Evolutionary conservation across 1,140 invertebrate species (phyloP).

Genomic region (Drosophila oshimai): DNA sequence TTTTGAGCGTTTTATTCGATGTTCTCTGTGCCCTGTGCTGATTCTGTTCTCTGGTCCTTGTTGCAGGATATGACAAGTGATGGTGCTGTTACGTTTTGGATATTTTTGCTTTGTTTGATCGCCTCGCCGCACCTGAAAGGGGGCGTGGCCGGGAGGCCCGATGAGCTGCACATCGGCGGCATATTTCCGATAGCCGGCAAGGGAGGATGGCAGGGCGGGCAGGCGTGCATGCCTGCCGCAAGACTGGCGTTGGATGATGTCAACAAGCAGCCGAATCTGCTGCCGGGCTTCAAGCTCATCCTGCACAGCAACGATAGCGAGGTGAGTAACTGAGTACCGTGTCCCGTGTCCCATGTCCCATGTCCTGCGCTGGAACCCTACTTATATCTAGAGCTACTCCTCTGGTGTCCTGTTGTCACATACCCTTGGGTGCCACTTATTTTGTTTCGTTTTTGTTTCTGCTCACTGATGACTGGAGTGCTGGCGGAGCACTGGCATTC

Average conservation of each 20-base stretch:
- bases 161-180: conserved; percentile 96
- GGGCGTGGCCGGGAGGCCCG: conserved; percentile 79
- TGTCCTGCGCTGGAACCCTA: neutral
- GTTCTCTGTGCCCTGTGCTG: neutral
- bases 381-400: conserved; percentile 14
- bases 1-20: conserved; percentile 43
- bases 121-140: conserved; percentile 68
- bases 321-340: conserved; percentile 86
- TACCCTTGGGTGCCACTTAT: conserved; percentile 71
- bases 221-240: conserved; percentile 97
- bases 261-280: conserved; percentile 93
- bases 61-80: conserved; percentile 83
- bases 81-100: conserved; percentile 83
- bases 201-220: conserved; percentile 97
- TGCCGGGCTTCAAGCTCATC: conserved; percentile 95
- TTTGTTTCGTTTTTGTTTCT: conserved; percentile 70
- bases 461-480: conserved; percentile 32
- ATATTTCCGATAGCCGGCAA: conserved; percentile 98
- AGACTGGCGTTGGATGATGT: conserved; percentile 97
- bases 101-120: conserved; percentile 82
- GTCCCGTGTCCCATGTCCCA: too few relatives aligned
- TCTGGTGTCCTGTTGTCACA: conserved; percentile 35
- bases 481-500: conserved; percentile 58
- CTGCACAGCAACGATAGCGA: conserved; percentile 98
- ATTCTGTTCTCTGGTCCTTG: neutral